A percentile compares a stretch with the other conserved stretches of the same genome.
These are phyloP conservation scores for Odontomachus brunneus DNA, from an alignment of 1,140 invertebrate species.

Conservation along the genomic window DNA sequence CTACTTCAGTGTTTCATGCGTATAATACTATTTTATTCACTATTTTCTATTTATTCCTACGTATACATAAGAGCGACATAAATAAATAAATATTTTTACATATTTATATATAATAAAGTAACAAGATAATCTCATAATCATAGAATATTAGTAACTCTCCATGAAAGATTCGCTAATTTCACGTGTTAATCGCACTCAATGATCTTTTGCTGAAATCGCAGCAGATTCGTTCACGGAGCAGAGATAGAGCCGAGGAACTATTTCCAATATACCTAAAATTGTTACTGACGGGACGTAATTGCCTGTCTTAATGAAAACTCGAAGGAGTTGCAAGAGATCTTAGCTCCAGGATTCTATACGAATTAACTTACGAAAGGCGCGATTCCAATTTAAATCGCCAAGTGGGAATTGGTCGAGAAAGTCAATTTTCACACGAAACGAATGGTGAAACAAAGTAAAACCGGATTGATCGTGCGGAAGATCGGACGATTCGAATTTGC, in stretches of 20 bases:
- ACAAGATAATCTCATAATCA: not conserved
- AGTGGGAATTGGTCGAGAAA: conserved; percentile 13
- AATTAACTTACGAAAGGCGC: not conserved
- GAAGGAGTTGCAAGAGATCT: not conserved
- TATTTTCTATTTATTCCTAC: not conserved
- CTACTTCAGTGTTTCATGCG: not conserved
- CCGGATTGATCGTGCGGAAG: conserved; percentile 43
- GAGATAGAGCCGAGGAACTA: not conserved
- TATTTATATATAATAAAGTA: not conserved
- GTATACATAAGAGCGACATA: not conserved
- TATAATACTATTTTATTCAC: not conserved
- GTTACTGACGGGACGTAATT: not conserved
- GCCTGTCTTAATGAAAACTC: not conserved
- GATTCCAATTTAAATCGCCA: conserved; percentile 15
- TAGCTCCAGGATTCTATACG: not conserved
- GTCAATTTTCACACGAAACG: conserved; percentile 36
- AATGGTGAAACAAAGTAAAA: conserved; percentile 33
- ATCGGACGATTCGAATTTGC: conserved; percentile 32
- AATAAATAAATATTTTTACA: not conserved
- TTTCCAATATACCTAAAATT: not conserved
- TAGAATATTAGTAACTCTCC: not conserved
- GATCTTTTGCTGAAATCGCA: not conserved
- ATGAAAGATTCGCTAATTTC: not conserved
- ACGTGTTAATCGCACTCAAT: not conserved
- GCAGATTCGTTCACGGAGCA: not conserved